Conservation (phyloP, 2,113 vertebrate genomes). For the Microtus montanus region DNA sequence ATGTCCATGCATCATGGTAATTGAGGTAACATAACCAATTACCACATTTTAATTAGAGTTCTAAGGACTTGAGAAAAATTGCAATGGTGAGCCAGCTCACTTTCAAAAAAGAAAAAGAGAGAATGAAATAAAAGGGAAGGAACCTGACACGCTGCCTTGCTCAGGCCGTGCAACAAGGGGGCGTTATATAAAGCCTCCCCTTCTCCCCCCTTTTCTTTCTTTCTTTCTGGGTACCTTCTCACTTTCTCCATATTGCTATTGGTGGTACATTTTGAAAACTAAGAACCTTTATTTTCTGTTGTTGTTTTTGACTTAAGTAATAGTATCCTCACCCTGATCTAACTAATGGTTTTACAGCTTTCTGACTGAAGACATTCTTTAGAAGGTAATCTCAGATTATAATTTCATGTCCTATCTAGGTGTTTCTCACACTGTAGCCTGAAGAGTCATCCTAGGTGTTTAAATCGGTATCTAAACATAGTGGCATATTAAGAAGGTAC, state of each 20-base stretch:
- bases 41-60: slow-evolving; percentile 92
- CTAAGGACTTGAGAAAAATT: slow-evolving; percentile 88
- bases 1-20: slow-evolving; percentile 90
- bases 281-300: slow-evolving; percentile 57
- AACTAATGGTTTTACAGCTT: slow-evolving; percentile 62
- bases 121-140: slow-evolving; percentile 36
- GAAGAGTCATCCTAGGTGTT: slow-evolving; percentile 35
- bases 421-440: slow-evolving; percentile 65
- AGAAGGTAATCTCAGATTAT: slow-evolving; percentile 15
- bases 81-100: slow-evolving; percentile 83
- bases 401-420: slow-evolving; percentile 51
- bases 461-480: slow-evolving; percentile 31
- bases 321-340: slow-evolving; percentile 54
- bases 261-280: slow-evolving; percentile 65
- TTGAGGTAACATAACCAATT: slow-evolving; percentile 92
- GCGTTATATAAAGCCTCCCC: slow-evolving; percentile 57
- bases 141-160: slow-evolving; percentile 46
- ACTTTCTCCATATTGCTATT: slow-evolving; percentile 52
- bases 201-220: background rate
- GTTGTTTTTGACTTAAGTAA: slow-evolving; percentile 32
- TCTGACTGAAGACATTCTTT: slow-evolving; percentile 56
- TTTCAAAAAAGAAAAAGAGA: slow-evolving; percentile 73
- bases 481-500: slow-evolving; percentile 57
- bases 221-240: background rate
- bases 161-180: slow-evolving; percentile 48